These are phyloP conservation scores for Rallus crepitans DNA, from an alignment of 2,797 vertebrate genomes.

Conservation along the genomic window DNA sequence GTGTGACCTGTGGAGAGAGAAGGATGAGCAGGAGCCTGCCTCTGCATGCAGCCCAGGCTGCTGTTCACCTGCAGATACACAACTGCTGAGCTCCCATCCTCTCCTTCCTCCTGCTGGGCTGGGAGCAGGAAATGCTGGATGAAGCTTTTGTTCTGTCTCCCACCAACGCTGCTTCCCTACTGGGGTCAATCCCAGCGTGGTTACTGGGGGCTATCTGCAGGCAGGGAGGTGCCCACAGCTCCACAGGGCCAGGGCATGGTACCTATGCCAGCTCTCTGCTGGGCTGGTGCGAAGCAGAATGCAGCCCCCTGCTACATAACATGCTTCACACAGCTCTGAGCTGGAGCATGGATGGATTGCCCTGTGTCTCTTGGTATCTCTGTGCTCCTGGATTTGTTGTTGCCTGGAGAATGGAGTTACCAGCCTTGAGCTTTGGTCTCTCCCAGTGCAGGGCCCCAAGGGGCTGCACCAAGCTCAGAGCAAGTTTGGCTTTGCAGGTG, in stretches of 20 bases:
- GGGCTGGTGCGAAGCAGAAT: neutral
- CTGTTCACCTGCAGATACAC: neutral
- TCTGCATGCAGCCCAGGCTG: neutral
- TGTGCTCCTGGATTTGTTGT: neutral
- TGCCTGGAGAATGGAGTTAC: neutral
- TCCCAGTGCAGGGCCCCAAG: neutral
- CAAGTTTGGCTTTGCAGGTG: neutral
- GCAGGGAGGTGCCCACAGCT: neutral
- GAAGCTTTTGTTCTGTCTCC: neutral
- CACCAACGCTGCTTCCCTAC: neutral
- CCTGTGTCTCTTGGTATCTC: rapidly evolving
- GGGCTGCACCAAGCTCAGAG: neutral
- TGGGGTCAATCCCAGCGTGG: rapidly evolving
- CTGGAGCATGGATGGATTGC: neutral
- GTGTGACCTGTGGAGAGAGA: conserved; percentile 87
- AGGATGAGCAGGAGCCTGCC: neutral
- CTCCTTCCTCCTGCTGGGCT: rapidly evolving
- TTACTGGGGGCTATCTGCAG: neutral
- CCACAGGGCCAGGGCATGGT: neutral
- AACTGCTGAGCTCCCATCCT: neutral
- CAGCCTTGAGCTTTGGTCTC: neutral
- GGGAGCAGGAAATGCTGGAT: neutral
- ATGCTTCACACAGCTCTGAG: neutral
- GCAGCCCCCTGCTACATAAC: neutral
- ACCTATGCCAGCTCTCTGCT: neutral